Conservation (phyloP, 92 coral and sea anemone species). For the Porites evermanni region DNA sequence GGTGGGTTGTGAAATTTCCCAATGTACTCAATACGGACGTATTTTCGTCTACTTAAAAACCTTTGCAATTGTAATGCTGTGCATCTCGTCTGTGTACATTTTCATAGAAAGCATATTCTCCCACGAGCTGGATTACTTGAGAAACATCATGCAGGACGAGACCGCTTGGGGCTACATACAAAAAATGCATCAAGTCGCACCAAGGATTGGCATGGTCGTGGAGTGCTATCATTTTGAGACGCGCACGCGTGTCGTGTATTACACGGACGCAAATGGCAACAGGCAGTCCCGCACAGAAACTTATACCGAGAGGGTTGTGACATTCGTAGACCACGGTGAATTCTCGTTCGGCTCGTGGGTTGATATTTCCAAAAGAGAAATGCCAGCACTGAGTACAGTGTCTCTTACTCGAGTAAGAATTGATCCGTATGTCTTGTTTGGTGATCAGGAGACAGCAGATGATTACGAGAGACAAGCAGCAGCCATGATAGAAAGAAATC, state of each 20-base stretch:
- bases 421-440: constrained; percentile 63
- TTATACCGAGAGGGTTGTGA: constrained; percentile 65
- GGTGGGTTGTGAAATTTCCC: constrained; percentile 61
- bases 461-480: constrained; percentile 58
- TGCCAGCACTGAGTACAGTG: constrained; percentile 68
- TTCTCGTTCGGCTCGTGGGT: constrained; percentile 71
- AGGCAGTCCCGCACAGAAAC: constrained; percentile 77
- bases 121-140: constrained; percentile 70
- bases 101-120: constrained; percentile 69
- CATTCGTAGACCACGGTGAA: constrained; percentile 57
- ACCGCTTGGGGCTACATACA: constrained; percentile 74
- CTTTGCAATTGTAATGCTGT: constrained; percentile 66
- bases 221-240: constrained; percentile 87
- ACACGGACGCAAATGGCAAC: constrained; percentile 78
- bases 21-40: constrained; percentile 57
- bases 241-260: constrained; percentile 62
- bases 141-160: constrained; percentile 76
- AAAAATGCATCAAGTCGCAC: constrained; percentile 68
- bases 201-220: constrained; percentile 68
- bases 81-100: constrained; percentile 60
- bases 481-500: constrained; percentile 67
- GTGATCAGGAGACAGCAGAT: constrained; percentile 76
- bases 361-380: constrained; percentile 72
- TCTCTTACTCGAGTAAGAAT: constrained; percentile 76
- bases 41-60: constrained; percentile 50